Conservation (phyloP, 2,888 invertebrate species). For the Colostygia pectinataria region DNA sequence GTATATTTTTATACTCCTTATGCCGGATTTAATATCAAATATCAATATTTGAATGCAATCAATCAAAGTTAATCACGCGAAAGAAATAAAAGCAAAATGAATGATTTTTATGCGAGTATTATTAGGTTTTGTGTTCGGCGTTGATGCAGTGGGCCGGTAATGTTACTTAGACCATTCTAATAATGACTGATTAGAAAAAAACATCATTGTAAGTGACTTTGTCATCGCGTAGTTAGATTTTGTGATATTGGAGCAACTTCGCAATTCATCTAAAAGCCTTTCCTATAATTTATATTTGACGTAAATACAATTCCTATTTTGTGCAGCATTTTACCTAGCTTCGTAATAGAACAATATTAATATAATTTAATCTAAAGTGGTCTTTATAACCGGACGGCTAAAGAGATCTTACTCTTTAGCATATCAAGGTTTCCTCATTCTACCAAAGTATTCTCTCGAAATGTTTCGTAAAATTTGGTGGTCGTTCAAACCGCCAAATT, state of each 20-base stretch:
- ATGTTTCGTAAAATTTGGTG: not conserved
- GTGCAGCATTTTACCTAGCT: too few species aligned
- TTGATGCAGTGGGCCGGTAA: conserved; percentile 62
- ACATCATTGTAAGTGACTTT: conserved; percentile 61
- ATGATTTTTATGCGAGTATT: conserved; percentile 73
- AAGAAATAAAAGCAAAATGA: conserved; percentile 80
- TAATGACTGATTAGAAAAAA: conserved; percentile 74
- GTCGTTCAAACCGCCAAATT: not conserved
- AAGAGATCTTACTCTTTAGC: not conserved
- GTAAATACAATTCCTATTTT: too few species aligned
- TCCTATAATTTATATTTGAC: too few species aligned
- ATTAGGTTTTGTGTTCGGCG: conserved; percentile 55
- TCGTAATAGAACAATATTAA: too few species aligned
- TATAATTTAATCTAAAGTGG: not conserved
- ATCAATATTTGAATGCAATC: conserved; percentile 81
- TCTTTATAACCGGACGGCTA: not conserved
- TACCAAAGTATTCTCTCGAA: not conserved
- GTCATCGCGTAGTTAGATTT: conserved; percentile 57
- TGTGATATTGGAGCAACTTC: conserved; percentile 66
- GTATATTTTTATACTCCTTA: conserved; percentile 45
- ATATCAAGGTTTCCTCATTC: not conserved
- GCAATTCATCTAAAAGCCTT: too few species aligned
- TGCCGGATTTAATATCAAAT: conserved; percentile 67
- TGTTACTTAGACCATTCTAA: conserved; percentile 51
- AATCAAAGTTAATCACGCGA: conserved; percentile 82